These are phyloP conservation scores for Bradypus variegatus DNA, from an alignment of 2,797 vertebrate species.

Conservation along the genomic window DNA sequence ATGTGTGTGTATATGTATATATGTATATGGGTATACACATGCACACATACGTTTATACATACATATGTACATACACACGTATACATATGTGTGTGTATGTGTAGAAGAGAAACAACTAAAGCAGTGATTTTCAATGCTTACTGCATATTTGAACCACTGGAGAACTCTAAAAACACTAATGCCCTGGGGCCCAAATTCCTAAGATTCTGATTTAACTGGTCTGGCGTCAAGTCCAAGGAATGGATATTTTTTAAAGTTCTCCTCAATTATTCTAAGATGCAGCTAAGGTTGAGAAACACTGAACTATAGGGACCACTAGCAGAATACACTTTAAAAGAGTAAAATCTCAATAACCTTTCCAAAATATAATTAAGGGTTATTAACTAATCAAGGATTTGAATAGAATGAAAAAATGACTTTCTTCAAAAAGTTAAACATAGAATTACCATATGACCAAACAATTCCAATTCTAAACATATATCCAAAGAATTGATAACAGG, in stretches of 20 bases:
- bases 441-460: too few species aligned
- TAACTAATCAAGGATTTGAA: slow-evolving; percentile 25
- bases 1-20: not conserved
- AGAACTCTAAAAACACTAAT: not conserved
- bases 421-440: not conserved
- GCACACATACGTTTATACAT: not conserved
- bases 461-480: too few species aligned
- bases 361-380: slow-evolving; percentile 12
- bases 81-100: not conserved
- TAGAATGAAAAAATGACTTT: slow-evolving; percentile 30
- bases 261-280: slow-evolving; percentile 1
- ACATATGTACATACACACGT: not conserved
- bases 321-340: slow-evolving; percentile 25
- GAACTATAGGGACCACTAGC: slow-evolving; percentile 21
- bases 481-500: too few species aligned
- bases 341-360: slow-evolving; percentile 19
- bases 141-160: not conserved
- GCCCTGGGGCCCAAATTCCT: not conserved
- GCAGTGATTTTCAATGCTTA: not conserved
- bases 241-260: slow-evolving; percentile 4
- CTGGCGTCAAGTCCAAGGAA: not conserved
- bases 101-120: not conserved
- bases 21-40: not conserved
- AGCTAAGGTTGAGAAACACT: slow-evolving; percentile 29
- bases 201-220: slow-evolving; percentile 31